Conservation (phyloP, 2,888 invertebrate genomes). For the Diachrysia chrysitis region DNA sequence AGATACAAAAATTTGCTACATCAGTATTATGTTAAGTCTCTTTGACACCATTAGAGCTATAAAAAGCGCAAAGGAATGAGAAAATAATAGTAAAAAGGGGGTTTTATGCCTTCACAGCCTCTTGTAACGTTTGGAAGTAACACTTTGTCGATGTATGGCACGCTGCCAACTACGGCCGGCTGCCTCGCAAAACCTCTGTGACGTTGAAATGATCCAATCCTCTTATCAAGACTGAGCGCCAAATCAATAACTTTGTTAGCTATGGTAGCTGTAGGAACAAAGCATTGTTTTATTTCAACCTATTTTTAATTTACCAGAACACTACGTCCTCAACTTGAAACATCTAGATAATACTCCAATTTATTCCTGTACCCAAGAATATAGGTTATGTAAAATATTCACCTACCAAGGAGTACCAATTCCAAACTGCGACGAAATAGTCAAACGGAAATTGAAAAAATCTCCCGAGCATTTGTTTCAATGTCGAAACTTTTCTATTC, state of each 20-base stretch:
- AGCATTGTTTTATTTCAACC: constrained; percentile 13
- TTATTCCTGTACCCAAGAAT: neutral
- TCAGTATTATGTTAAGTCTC: constrained; percentile 34
- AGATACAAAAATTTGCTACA: constrained; percentile 34
- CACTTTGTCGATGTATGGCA: constrained; percentile 52
- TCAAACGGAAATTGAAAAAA: constrained; percentile 38
- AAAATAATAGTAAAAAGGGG: constrained; percentile 46
- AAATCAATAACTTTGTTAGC: constrained; percentile 44
- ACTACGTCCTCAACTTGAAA: constrained; percentile 17
- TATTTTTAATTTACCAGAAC: neutral
- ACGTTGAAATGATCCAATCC: constrained; percentile 56
- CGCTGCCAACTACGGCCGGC: constrained; percentile 42
- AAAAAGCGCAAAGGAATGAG: constrained; percentile 51
- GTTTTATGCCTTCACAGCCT: constrained; percentile 55
- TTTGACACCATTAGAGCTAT: constrained; percentile 36
- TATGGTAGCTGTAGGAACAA: constrained; percentile 16
- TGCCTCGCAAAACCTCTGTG: constrained; percentile 42
- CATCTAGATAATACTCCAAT: neutral
- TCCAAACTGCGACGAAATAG: constrained; percentile 40
- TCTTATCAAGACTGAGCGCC: constrained; percentile 48
- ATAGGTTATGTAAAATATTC: neutral
- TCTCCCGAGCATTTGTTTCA: constrained; percentile 29
- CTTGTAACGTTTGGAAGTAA: constrained; percentile 42
- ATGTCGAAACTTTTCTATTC: constrained; percentile 19
- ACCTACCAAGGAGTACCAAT: constrained; percentile 12